Evolutionary conservation across 2,113 vertebrate species (phyloP).

Genomic region (Anser brachyrhynchus): DNA sequence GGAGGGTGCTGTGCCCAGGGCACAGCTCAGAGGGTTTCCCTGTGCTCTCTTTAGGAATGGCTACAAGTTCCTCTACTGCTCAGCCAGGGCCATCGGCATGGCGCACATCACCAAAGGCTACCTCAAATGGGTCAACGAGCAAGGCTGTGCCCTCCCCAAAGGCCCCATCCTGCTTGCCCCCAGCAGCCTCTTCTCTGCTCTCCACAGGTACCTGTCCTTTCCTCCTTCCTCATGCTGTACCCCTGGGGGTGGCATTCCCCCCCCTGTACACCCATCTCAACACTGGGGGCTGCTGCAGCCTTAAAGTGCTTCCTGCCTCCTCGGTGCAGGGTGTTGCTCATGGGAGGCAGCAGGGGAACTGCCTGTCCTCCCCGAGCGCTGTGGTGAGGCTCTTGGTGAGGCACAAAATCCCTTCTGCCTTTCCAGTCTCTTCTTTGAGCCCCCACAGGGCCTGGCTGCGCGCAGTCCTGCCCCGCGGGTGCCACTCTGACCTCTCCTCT

Average conservation of each 20-base stretch:
- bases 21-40: background rate
- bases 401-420: background rate
- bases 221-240: background rate
- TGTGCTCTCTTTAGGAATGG: constrained; percentile 83
- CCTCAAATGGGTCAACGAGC: constrained; percentile 89
- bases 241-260: background rate
- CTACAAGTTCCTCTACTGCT: constrained; percentile 97
- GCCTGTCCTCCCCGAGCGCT: background rate
- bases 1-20: background rate
- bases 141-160: constrained; percentile 86
- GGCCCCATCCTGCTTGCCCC: constrained; percentile 93
- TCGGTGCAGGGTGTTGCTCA: fast-evolving
- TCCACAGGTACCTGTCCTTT: constrained; percentile 84
- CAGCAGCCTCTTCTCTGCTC: constrained; percentile 93
- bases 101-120: constrained; percentile 92
- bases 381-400: background rate
- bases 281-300: background rate
- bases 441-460: background rate
- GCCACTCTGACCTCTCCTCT: background rate
- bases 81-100: constrained; percentile 92
- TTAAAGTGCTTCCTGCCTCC: background rate
- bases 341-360: background rate
- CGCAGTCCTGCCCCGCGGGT: background rate
- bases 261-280: background rate
- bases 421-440: background rate